Evolutionary conservation across 2,113 vertebrate genomes (phyloP), one percentile per base, ranked within the genome.

Genomic region (Cynoglossus semilaevis): DNA sequence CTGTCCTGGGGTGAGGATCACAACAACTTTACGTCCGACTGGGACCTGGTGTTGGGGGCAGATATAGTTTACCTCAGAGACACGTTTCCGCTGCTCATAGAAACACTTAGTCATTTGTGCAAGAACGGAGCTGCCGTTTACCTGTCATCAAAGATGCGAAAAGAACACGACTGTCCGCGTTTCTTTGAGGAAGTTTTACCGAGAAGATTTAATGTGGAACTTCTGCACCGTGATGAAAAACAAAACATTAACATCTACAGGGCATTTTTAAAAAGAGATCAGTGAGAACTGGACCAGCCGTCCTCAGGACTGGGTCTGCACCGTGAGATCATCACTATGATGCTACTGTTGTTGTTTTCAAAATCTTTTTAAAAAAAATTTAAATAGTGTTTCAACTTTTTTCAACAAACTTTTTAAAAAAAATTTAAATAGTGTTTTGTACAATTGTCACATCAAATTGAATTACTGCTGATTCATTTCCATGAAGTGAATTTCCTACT

Each of bases 1-100:
- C 84, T 96, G 54, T 88, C 89, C 61, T 95, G 94, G 92, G 93
- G 93, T 35, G 66, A 83, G 73, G 91, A 94, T 74, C 93, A 93
- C 17, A 56, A 66, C 41, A 71, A 77, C 42, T 93, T 94, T 60
- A 76, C 88, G 7, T 83, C 82, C 13, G 88, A 93, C 80, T 95
- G 91, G 89, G 92, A 94, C 65, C 72, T 93, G 73, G 90, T 94
- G 22, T 77, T 96, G 43, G 90, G 93, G 45, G 90, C 93, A 7
- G 94, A 95, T 65, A 93, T 94, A 0, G 82, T 94, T 50, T 96
- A 94, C 66, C 77, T 91, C 63, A 83, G 90, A 36, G 83, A 92
- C n/a, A 93, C 91, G 3, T 95, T 89, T 56, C 83, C 91, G 0
- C 79, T 86, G 51, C 84, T 95, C 0, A 40, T 94, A 62, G 82